A percentile compares a stretch with the other conserved stretches of the same genome.
These are phyloP conservation scores for Ethmia dodecea DNA, from an alignment of 2,888 invertebrate genomes.

Conservation along the genomic window DNA sequence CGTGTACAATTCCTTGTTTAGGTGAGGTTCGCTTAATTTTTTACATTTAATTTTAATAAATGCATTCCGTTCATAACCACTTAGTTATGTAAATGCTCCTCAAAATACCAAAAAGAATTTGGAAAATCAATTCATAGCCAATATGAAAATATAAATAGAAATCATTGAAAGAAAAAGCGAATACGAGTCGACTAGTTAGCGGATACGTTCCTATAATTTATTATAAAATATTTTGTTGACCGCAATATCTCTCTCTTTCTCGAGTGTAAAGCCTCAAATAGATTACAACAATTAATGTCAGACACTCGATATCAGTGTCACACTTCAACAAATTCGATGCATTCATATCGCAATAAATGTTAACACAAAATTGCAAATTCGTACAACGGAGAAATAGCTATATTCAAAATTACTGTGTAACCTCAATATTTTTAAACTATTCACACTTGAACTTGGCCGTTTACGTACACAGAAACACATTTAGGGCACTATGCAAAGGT, in stretches of 20 bases:
- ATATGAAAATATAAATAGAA: conserved; percentile 7
- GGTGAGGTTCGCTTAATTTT: conserved; percentile 36
- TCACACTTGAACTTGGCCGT: no score
- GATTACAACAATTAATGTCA: no score
- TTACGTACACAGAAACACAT: no score
- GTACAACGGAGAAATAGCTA: no score
- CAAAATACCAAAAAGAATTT: neutral
- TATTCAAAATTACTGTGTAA: no score
- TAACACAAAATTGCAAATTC: no score
- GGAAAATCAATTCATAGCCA: conserved; percentile 5
- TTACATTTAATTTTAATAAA: conserved; percentile 39
- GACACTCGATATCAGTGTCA: no score
- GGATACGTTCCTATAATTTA: conserved; percentile 1
- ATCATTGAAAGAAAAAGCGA: conserved; percentile 4
- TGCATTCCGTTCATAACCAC: conserved; percentile 29
- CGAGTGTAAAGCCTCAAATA: no score
- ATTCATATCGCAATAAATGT: no score
- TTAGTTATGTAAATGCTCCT: conserved; percentile 21
- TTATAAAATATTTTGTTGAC: conserved; percentile 3
- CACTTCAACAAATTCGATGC: no score
- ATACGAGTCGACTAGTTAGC: conserved; percentile 11
- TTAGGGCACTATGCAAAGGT: no score
- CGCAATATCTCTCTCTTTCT: neutral
- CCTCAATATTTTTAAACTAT: no score
- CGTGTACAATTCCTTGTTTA: conserved; percentile 68